Evolutionary conservation across 2,888 invertebrate species (phyloP).

Genomic region (Dilophus febrilis): DNA sequence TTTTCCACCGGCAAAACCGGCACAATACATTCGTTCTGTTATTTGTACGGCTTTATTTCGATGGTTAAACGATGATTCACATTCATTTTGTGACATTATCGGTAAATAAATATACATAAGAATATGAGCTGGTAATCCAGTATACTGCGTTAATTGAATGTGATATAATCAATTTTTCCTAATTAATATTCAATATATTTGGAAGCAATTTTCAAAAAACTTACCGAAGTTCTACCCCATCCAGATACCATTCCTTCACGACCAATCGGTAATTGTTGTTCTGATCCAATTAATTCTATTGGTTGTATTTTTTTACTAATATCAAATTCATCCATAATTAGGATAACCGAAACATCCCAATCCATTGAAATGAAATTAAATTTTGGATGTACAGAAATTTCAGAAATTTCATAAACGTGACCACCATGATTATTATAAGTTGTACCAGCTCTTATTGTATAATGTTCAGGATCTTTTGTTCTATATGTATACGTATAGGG

Average conservation of each 20-base stretch:
- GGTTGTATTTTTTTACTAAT: neutral
- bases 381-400: neutral
- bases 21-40: slow-evolving; percentile 6
- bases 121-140: too few species aligned
- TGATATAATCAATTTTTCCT: too few species aligned
- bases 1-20: slow-evolving; percentile 1
- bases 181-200: too few species aligned
- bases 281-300: neutral
- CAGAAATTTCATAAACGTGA: neutral
- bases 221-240: neutral
- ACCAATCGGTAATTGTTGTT: neutral
- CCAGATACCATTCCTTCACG: neutral
- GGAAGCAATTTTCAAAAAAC: neutral
- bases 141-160: too few species aligned
- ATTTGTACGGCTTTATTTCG: slow-evolving; percentile 1
- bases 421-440: neutral
- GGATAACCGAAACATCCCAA: neutral
- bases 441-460: neutral
- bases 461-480: neutral
- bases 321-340: neutral
- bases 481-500: too few species aligned
- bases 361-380: neutral
- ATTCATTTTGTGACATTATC: neutral
- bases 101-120: too few species aligned
- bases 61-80: neutral